These are phyloP conservation scores for Pyralis farinalis DNA, from an alignment of 2,888 invertebrate genomes.

Conservation along the genomic window DNA sequence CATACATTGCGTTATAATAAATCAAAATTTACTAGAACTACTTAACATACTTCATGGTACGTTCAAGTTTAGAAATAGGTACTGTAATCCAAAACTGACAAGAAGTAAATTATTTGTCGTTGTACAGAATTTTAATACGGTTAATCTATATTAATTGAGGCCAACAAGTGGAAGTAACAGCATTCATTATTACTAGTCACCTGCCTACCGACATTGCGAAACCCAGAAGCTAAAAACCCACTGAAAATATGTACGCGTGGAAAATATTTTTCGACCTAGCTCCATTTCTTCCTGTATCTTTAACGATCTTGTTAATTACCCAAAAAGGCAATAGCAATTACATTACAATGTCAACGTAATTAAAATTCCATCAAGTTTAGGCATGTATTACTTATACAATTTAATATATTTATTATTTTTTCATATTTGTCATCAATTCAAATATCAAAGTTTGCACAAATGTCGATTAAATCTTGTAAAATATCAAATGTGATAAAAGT, in stretches of 20 bases:
- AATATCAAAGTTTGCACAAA: no score
- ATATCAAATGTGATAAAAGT: no score
- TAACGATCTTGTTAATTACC: background rate
- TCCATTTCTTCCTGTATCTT: slow-evolving; percentile 1
- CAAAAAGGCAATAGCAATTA: slow-evolving; percentile 1
- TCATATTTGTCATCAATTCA: no score
- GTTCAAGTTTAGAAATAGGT: no score
- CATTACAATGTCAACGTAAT: background rate
- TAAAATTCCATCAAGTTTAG: background rate
- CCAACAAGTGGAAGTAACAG: slow-evolving; percentile 55
- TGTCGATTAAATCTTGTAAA: no score
- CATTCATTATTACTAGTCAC: slow-evolving; percentile 51
- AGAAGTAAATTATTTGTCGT: slow-evolving; percentile 7
- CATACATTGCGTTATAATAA: no score
- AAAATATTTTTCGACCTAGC: background rate
- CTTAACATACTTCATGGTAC: no score
- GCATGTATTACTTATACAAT: no score
- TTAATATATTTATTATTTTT: no score
- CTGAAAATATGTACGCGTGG: slow-evolving; percentile 22
- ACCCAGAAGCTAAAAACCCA: slow-evolving; percentile 28
- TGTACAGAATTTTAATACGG: slow-evolving; percentile 48
- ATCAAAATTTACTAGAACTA: no score
- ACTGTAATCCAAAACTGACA: no score
- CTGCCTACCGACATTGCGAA: slow-evolving; percentile 39
- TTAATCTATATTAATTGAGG: slow-evolving; percentile 66